Percentiles rank a stretch among this genome's conserved stretches.
Evolutionary conservation across 2,113 vertebrate genomes (phyloP).

Genomic region (Puma concolor): DNA sequence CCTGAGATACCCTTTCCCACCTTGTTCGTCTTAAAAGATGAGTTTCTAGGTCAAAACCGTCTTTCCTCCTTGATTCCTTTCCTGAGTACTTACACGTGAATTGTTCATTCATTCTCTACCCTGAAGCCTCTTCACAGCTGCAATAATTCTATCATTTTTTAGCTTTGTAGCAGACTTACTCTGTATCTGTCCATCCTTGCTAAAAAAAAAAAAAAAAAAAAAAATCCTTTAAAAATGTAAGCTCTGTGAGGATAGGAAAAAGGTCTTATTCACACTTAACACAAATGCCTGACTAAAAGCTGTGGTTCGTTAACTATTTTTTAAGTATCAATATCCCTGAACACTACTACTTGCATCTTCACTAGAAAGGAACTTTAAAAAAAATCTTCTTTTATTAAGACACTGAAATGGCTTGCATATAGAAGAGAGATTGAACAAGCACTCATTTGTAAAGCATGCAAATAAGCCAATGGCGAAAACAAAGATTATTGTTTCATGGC

Average conservation of each 20-base stretch:
- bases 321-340: neutral
- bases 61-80: neutral
- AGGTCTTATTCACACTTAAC: neutral
- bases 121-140: neutral
- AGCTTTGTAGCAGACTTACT: neutral
- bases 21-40: neutral
- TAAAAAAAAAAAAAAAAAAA: neutral
- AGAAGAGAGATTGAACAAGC: neutral
- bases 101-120: neutral
- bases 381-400: neutral
- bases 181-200: neutral
- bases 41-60: neutral
- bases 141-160: neutral
- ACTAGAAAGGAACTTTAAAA: neutral
- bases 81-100: neutral
- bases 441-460: neutral
- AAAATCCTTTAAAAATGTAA: neutral
- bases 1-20: neutral
- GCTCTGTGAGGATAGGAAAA: neutral
- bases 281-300: neutral
- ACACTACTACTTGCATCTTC: neutral
- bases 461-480: neutral
- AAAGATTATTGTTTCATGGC: neutral
- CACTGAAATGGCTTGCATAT: neutral
- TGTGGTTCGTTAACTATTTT: neutral